phyloP scores from a whole-genome alignment of 2,113 vertebrate species.

The Cyprichromis sp. region DNA sequence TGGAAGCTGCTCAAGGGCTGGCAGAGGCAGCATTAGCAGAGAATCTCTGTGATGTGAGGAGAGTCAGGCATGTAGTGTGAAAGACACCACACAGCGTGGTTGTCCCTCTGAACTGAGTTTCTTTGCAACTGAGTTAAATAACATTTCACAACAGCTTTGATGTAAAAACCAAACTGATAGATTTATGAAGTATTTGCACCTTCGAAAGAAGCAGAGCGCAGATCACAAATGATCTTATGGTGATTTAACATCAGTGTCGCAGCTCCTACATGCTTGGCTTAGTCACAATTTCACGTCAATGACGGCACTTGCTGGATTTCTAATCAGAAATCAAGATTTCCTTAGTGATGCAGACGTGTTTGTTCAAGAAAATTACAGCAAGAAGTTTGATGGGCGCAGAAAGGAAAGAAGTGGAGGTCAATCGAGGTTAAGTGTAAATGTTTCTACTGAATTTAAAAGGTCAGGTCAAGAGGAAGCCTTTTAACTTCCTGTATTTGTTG shows the following conservation, averaged over 20 bases:
- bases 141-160: background rate
- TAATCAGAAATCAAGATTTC: background rate
- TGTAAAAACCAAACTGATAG: background rate
- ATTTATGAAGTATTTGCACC: background rate
- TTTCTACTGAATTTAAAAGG: background rate
- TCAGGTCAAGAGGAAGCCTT: background rate
- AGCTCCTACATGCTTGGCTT: background rate
- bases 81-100: background rate
- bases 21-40: background rate
- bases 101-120: background rate
- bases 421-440: background rate
- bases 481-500: background rate
- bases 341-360: background rate
- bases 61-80: background rate
- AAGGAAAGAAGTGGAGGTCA: background rate
- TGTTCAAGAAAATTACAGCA: background rate
- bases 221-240: background rate
- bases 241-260: background rate
- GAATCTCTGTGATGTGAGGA: background rate
- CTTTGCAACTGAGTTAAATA: background rate
- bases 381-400: background rate
- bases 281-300: background rate
- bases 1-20: background rate
- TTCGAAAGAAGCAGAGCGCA: background rate
- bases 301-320: background rate